Evolutionary conservation across 2,797 vertebrate genomes (phyloP), one percentile per base, ranked within the genome.

Genomic region (Chromis chromis): DNA sequence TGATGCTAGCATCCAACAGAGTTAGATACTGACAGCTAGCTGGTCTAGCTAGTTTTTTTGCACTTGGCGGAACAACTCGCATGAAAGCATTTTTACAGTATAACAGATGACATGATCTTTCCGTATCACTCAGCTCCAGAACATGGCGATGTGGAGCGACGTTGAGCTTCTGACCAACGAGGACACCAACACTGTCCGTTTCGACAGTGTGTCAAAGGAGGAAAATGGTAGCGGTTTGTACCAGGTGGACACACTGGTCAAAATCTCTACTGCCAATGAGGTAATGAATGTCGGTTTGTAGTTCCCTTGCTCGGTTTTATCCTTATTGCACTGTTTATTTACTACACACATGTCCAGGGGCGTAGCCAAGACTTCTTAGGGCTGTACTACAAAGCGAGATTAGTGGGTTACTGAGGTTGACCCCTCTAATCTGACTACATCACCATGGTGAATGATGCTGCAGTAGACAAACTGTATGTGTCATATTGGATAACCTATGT

Each of bases 101-200:
- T 3, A n/a, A 19, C 4, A 24, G 14, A 5, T 17, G 0, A 19
- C 12, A 2, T 0, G 1, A 8, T 19, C 6, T 74, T 2, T 33
- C 48, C 9, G 1, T 27, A 13, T 54, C 7, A 11, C 6, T 42
- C 31, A 71, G 65, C 46, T 77, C 21, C 6, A 19, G 10, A 39
- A 76, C 71, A 85, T 85, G 74, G 86, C 84, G 36, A 97, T 95
- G 97, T 99, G 98, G 98, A 96, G 92, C 58, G 95, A 96, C 2
- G 89, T 99, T 22, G 97, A 99, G 19, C 91, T 98, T 48, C 88
- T 99, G 42, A 85, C 92, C n/a, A 97, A 87, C 40, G 98, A 99
- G 63, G 98, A 99, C 60, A 97, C 97, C 0, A 94, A 92, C 83
- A 96, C 90, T 0, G 91, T 92, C 58, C 94, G 92, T 9, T 72